Conservation (phyloP, 2,797 vertebrate species). For the Etheostoma perlongum region DNA sequence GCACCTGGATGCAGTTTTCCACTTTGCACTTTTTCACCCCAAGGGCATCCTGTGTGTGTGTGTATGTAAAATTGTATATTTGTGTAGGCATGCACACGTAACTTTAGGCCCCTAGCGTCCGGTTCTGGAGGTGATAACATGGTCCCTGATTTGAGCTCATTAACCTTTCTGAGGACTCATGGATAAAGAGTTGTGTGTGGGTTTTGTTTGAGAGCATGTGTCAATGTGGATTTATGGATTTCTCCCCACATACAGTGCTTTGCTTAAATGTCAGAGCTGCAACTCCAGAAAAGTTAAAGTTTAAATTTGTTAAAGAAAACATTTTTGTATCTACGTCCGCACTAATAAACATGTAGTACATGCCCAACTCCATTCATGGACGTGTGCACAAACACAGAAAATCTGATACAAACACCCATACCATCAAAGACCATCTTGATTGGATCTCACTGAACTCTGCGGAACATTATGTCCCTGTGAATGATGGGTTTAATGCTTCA, state of each 20-base stretch:
- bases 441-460: conserved; percentile 35
- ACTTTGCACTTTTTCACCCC: conserved; percentile 52
- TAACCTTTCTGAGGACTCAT: conserved; percentile 33
- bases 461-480: conserved; percentile 59
- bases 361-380: background rate
- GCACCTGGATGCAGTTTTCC: conserved; percentile 77
- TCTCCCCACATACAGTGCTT: background rate
- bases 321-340: background rate
- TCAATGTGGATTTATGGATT: conserved; percentile 1
- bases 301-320: background rate
- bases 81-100: background rate
- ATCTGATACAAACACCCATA: conserved; percentile 34
- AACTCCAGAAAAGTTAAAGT: background rate
- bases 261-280: background rate
- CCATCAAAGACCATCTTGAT: conserved; percentile 17
- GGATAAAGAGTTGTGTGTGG: conserved; percentile 7
- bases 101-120: conserved; percentile 33
- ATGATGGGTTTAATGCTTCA: conserved; percentile 63
- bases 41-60: conserved; percentile 27
- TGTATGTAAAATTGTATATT: background rate
- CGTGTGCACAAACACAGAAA: conserved; percentile 12
- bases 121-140: conserved; percentile 41
- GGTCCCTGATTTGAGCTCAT: conserved; percentile 52
- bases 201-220: background rate
- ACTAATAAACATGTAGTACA: conserved; percentile 18